phyloP scores from a whole-genome alignment of 2,113 vertebrate species.

The Passer montanus region DNA sequence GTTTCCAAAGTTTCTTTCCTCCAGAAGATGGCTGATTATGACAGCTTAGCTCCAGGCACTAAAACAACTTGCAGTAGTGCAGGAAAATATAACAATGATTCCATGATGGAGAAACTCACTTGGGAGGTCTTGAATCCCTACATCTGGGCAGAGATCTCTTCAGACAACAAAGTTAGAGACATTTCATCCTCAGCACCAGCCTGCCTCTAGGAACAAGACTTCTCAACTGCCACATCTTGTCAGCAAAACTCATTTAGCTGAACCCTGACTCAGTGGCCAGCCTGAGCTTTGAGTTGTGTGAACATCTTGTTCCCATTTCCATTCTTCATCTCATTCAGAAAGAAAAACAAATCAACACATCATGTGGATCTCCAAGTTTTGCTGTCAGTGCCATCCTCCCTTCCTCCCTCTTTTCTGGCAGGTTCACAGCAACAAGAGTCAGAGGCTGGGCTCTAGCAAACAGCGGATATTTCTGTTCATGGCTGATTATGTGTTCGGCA shows the following conservation, averaged over 20 bases:
- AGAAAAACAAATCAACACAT: not conserved
- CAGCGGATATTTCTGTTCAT: constrained; percentile 16
- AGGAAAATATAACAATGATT: not conserved
- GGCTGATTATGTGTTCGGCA: constrained; percentile 34
- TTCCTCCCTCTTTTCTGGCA: not conserved
- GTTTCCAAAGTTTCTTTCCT: not conserved
- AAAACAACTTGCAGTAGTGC: not conserved
- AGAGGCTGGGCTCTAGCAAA: not conserved
- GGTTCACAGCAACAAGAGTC: not conserved
- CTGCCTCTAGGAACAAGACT: not conserved
- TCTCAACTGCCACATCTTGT: not conserved
- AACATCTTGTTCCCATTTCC: not conserved
- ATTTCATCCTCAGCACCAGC: not conserved
- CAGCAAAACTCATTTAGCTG: not conserved
- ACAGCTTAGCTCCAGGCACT: not conserved
- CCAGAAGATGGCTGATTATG: not conserved
- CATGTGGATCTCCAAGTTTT: not conserved
- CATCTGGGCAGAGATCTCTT: not conserved
- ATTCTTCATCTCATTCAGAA: not conserved
- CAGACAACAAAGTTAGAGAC: not conserved
- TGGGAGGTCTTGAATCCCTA: not conserved
- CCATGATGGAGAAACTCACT: not conserved
- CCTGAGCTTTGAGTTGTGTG: not conserved
- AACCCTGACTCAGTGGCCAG: not conserved
- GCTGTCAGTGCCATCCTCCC: not conserved